Conservation (phyloP, 2,888 invertebrate genomes). For the Cordilura impudica region DNA sequence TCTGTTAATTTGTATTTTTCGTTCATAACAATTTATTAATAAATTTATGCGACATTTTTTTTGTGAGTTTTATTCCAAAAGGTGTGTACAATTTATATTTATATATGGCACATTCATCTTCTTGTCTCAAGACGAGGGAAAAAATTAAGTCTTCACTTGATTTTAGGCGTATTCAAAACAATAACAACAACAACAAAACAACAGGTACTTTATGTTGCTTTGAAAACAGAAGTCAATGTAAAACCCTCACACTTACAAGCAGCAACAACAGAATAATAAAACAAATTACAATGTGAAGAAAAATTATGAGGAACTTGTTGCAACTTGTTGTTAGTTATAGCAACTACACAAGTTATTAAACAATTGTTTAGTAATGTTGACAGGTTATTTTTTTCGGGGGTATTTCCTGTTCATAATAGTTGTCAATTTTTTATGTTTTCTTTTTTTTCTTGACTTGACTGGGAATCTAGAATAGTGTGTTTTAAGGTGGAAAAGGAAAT, state of each 20-base stretch:
- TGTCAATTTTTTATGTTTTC: slow-evolving; percentile 8
- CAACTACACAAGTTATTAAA: slow-evolving; percentile 16
- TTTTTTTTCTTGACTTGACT: not conserved
- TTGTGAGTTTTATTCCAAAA: slow-evolving; percentile 29
- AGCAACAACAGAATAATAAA: not conserved
- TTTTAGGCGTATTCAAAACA: slow-evolving; percentile 53
- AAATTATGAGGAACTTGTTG: slow-evolving; percentile 60
- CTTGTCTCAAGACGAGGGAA: slow-evolving; percentile 65
- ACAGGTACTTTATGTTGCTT: slow-evolving; percentile 46
- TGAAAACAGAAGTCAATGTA: slow-evolving; percentile 57
- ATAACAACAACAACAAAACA: no score
- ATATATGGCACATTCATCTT: slow-evolving; percentile 65
- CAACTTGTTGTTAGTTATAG: slow-evolving; percentile 21
- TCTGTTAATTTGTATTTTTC: not conserved
- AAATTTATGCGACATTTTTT: slow-evolving; percentile 54
- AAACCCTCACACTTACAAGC: slow-evolving; percentile 43
- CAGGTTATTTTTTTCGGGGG: slow-evolving; percentile 51
- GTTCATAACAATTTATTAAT: slow-evolving; percentile 27
- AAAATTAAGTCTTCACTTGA: slow-evolving; percentile 68
- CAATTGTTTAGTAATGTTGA: slow-evolving; percentile 30
- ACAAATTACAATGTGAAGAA: slow-evolving; percentile 23
- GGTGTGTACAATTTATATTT: slow-evolving; percentile 54
- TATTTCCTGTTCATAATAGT: slow-evolving; percentile 48
- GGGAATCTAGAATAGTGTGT: slow-evolving; percentile 36
- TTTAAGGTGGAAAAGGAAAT: slow-evolving; percentile 21